Conservation (phyloP, 2,888 invertebrate genomes). For the Drosophila neotestacea region DNA sequence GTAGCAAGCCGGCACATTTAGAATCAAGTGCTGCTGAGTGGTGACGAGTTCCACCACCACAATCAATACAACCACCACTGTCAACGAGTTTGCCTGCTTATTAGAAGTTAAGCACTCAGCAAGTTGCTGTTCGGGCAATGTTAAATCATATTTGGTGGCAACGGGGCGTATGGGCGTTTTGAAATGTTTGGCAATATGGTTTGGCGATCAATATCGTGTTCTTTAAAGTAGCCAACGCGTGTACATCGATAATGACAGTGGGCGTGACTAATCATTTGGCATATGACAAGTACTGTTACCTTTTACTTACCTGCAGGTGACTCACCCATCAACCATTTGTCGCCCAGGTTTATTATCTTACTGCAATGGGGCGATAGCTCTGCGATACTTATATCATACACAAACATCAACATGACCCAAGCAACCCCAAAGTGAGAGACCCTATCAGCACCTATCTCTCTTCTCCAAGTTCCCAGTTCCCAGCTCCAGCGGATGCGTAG, state of each 20-base stretch:
- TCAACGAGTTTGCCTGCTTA: conserved; percentile 54
- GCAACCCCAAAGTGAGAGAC: conserved; percentile 25
- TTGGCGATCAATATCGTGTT: conserved; percentile 29
- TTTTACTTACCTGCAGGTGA: conserved; percentile 40
- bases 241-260: conserved; percentile 23
- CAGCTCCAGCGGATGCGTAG: conserved; percentile 60
- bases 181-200: conserved; percentile 52
- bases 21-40: conserved; percentile 57
- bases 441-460: conserved; percentile 14
- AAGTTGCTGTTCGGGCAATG: conserved; percentile 21
- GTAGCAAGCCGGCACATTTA: conserved; percentile 40
- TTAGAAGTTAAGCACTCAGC: conserved; percentile 37
- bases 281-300: conserved; percentile 15
- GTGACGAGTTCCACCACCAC: conserved; percentile 50
- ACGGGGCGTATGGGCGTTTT: conserved; percentile 59
- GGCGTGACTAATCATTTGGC: conserved; percentile 63
- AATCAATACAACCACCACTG: conserved; percentile 22
- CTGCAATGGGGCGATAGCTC: conserved; percentile 42
- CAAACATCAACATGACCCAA: conserved; percentile 21
- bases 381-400: conserved; percentile 16
- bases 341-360: conserved; percentile 38
- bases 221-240: conserved; percentile 9
- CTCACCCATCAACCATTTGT: conserved; percentile 43
- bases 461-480: neutral
- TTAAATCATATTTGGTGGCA: conserved; percentile 36